Evolutionary conservation across 2,113 vertebrate genomes (phyloP), one percentile per base, ranked within the genome.

Genomic region (Sinocyclocheilus anshuiensis): DNA sequence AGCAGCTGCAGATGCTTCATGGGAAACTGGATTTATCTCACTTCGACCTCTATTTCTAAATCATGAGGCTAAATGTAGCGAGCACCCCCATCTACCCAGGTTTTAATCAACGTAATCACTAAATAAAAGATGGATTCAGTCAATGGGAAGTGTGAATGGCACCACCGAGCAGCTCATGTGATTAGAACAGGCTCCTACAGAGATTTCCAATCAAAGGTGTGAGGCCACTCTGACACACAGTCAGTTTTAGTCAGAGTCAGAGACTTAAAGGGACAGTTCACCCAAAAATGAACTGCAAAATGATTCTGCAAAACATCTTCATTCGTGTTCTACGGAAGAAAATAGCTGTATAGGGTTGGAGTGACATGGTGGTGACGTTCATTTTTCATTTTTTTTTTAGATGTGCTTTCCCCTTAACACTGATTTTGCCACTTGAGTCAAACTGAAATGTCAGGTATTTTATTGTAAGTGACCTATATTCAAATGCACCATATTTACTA

Each of bases 71-170:
- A 48, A 80, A 81, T 81, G 59, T 67, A 29, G 59, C 39, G 13
- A 76, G 74, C 74, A 48, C 22, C 79, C 39, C 77, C 53, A 59
- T 53, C 53, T 79, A 13, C 29, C 77, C 10, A 81, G 79, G n/a
- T 42, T 81, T 81, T 67, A 81, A 65, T 81, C 59, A 81, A 81
- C 1, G 13, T 81, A 81, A 81, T 81, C 8, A n/a, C 59, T 65
- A 81, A 81, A 81, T 81, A 81, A 81, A 81, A 80, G 36, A 80
- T 80, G 53, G 53, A 79, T 79, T 79, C 29, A 79, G 59, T 79
- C 77, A 59, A 59, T 79, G 57, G 26, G 20, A 20, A 45, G 57
- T 9, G n/a, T 15, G 48, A 74, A 83, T 53, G 45, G 42, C 24
- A 29, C 16, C 45, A 33, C 48, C 24, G 36, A 75, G 71, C 72